Evolutionary conservation across 1,140 invertebrate species (phyloP).

Genomic region (Myzus persicae): DNA sequence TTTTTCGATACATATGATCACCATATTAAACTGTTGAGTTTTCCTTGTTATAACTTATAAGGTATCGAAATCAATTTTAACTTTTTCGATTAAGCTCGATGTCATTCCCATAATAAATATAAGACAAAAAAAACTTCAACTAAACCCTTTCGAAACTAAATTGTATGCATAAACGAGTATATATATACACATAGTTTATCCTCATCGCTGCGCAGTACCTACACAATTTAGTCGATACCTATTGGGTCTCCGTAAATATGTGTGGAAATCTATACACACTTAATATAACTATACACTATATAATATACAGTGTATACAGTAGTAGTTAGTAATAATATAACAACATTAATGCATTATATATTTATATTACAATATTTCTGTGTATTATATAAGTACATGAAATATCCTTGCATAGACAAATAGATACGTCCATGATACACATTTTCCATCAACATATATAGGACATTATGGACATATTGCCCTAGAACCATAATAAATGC

Average conservation of each 20-base stretch:
- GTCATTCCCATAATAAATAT: not conserved
- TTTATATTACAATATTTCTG: no score
- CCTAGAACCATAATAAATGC: not conserved
- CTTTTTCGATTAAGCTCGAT: not conserved
- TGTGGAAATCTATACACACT: not conserved
- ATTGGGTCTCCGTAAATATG: not conserved
- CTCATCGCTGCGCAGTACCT: not conserved
- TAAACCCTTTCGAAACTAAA: not conserved
- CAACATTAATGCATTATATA: no score
- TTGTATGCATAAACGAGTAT: not conserved
- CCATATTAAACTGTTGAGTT: not conserved
- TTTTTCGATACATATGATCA: not conserved
- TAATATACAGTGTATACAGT: no score
- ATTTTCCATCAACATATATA: not conserved
- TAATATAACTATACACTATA: no score
- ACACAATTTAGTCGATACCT: not conserved
- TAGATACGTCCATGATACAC: not conserved
- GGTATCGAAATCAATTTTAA: slow-evolving; percentile 13
- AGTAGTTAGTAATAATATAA: no score
- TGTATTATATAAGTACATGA: no score
- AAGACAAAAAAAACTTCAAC: slow-evolving; percentile 14
- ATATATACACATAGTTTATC: not conserved
- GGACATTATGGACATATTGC: not conserved
- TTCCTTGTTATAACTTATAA: not conserved
- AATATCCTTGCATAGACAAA: not conserved